Evolutionary conservation across 2,888 invertebrate species (phyloP).

Genomic region (Melangyna quadrimaculata): DNA sequence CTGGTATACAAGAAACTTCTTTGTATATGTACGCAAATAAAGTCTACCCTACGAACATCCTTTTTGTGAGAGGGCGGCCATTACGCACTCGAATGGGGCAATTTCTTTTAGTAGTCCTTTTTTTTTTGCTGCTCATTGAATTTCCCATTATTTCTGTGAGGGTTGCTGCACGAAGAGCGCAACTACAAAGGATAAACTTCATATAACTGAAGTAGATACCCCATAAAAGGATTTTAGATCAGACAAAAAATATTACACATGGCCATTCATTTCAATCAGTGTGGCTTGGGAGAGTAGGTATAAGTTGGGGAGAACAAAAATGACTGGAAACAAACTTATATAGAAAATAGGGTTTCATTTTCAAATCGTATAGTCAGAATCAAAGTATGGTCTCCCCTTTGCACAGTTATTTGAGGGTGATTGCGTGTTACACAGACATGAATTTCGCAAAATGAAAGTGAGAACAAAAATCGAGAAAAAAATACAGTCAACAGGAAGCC

Average conservation of each 20-base stretch:
- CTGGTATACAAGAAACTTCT: background rate
- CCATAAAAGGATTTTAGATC: constrained; percentile 69
- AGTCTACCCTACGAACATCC: constrained; percentile 52
- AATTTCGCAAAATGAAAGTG: constrained; percentile 42
- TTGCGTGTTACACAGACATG: constrained; percentile 62
- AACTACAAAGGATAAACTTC: constrained; percentile 55
- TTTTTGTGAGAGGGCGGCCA: constrained; percentile 64
- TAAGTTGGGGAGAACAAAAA: constrained; percentile 35
- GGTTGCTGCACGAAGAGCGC: constrained; percentile 64
- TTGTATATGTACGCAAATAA: constrained; percentile 6
- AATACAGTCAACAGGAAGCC: constrained; percentile 58
- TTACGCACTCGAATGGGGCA: constrained; percentile 69
- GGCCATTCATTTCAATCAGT: constrained; percentile 47
- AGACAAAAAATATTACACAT: constrained; percentile 64
- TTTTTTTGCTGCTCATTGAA: constrained; percentile 40
- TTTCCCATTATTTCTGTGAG: constrained; percentile 47
- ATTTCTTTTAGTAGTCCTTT: background rate
- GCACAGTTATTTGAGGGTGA: constrained; percentile 37
- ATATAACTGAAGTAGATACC: constrained; percentile 41
- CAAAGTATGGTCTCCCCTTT: background rate
- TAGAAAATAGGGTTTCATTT: constrained; percentile 28
- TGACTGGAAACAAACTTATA: constrained; percentile 38
- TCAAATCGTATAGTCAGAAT: background rate
- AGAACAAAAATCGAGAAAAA: constrained; percentile 13
- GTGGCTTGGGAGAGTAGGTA: background rate